These are phyloP conservation scores for Choreutis nemorana DNA, from an alignment of 2,888 invertebrate species.

Conservation along the genomic window DNA sequence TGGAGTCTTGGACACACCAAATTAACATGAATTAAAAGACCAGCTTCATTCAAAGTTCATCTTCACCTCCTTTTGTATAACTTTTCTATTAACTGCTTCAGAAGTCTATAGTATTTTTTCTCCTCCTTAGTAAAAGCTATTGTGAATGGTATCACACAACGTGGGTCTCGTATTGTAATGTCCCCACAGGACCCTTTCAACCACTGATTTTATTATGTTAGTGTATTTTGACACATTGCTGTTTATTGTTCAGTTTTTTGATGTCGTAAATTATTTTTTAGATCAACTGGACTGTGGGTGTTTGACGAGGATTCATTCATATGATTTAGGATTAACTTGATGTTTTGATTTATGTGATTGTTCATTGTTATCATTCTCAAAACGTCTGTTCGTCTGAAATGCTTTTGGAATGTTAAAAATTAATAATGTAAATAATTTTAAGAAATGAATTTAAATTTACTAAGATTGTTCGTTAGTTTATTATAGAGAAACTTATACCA, in stretches of 20 bases:
- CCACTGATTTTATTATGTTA: slow-evolving; percentile 40
- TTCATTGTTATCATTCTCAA: too few species aligned
- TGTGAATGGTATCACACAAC: slow-evolving; percentile 29
- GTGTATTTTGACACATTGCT: slow-evolving; percentile 62
- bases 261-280: slow-evolving; percentile 48
- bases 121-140: slow-evolving; percentile 31
- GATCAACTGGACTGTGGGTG: slow-evolving; percentile 14
- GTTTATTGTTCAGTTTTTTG: slow-evolving; percentile 48
- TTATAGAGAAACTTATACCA: too few species aligned
- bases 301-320: slow-evolving; percentile 45
- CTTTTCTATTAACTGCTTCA: slow-evolving; percentile 56
- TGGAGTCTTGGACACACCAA: slow-evolving; percentile 31
- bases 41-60: slow-evolving; percentile 30
- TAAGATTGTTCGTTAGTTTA: too few species aligned
- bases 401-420: too few species aligned
- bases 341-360: too few species aligned
- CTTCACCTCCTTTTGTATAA: slow-evolving; percentile 36
- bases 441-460: too few species aligned
- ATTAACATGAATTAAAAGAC: slow-evolving; percentile 45
- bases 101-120: slow-evolving; percentile 60
- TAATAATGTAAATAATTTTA: too few species aligned
- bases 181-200: slow-evolving; percentile 23
- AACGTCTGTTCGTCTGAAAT: too few species aligned
- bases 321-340: slow-evolving; percentile 36
- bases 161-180: slow-evolving; percentile 34